A percentile compares a stretch with the other conserved stretches of the same genome.
phyloP scores from a whole-genome alignment of 2,113 vertebrate genomes.

The Canis aureus region DNA sequence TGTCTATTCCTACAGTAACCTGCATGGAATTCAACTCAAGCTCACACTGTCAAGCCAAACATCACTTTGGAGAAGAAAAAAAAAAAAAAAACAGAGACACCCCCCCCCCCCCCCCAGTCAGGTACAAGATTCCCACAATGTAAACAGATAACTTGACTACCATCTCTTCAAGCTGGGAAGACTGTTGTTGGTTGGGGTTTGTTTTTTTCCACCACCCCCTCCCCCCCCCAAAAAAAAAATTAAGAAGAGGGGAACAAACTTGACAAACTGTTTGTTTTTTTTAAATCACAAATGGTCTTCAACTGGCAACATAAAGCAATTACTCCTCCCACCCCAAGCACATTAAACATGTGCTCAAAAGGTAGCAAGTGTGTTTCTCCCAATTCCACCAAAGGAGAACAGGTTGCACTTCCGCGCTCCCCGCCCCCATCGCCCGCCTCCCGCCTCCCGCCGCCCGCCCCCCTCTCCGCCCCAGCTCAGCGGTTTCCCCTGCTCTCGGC shows the following conservation, averaged over 20 bases:
- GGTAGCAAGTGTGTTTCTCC: slow-evolving; percentile 45
- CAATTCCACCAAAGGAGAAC: slow-evolving; percentile 41
- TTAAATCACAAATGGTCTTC: slow-evolving; percentile 57
- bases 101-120: not conserved
- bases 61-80: not conserved
- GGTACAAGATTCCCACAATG: slow-evolving; percentile 21
- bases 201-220: not conserved
- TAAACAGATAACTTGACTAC: slow-evolving; percentile 15
- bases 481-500: not conserved
- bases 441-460: not conserved
- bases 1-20: slow-evolving; percentile 60
- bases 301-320: slow-evolving; percentile 61
- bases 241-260: slow-evolving; percentile 45
- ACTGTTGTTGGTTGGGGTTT: not conserved
- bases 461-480: slow-evolving; percentile 33
- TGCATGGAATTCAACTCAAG: slow-evolving; percentile 60
- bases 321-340: slow-evolving; percentile 65
- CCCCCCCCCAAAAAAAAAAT: not conserved
- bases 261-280: slow-evolving; percentile 64
- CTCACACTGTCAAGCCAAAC: slow-evolving; percentile 43
- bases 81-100: not conserved
- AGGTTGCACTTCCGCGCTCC: slow-evolving; percentile 78
- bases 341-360: slow-evolving; percentile 52
- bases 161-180: slow-evolving; percentile 12
- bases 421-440: not conserved